Evolutionary conservation across 2,797 vertebrate species (phyloP).

Genomic region (Leptodactylus fallax): DNA sequence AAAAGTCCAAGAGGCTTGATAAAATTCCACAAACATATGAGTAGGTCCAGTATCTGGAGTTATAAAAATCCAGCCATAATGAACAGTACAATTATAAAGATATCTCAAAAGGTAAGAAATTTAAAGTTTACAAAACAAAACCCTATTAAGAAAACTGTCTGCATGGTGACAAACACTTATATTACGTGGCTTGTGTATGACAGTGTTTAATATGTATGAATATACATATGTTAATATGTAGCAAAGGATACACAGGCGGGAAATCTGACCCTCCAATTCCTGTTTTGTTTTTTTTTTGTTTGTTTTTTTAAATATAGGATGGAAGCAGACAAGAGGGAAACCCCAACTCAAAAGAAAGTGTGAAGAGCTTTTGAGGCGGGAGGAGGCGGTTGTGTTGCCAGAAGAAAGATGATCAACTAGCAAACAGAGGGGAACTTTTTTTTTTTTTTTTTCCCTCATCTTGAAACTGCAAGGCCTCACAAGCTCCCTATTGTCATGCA

Average conservation of each 20-base stretch:
- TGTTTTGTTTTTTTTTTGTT: slow-evolving; percentile 22
- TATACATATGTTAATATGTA: no score
- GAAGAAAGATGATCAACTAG: slow-evolving; percentile 68
- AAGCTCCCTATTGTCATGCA: slow-evolving; percentile 95
- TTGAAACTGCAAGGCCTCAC: slow-evolving; percentile 82
- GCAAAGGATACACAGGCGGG: background rate
- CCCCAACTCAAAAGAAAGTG: background rate
- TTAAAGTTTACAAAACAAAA: no score
- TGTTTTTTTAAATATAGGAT: background rate
- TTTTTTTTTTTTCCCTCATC: slow-evolving; percentile 77
- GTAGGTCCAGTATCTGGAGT: no score
- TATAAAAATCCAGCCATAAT: no score
- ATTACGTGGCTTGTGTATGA: no score
- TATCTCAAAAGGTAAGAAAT: no score
- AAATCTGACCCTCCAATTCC: background rate
- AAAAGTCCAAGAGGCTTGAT: no score
- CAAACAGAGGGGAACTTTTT: slow-evolving; percentile 54
- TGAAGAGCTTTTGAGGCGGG: slow-evolving; percentile 28
- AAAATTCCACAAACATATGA: no score
- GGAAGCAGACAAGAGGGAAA: slow-evolving; percentile 9
- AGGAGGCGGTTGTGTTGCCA: slow-evolving; percentile 8
- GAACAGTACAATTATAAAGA: no score
- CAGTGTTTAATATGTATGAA: no score
- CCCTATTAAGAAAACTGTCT: no score
- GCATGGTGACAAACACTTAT: no score